These are phyloP conservation scores for Meiosimyza platycephala DNA, from an alignment of 2,888 invertebrate genomes.

Conservation along the genomic window DNA sequence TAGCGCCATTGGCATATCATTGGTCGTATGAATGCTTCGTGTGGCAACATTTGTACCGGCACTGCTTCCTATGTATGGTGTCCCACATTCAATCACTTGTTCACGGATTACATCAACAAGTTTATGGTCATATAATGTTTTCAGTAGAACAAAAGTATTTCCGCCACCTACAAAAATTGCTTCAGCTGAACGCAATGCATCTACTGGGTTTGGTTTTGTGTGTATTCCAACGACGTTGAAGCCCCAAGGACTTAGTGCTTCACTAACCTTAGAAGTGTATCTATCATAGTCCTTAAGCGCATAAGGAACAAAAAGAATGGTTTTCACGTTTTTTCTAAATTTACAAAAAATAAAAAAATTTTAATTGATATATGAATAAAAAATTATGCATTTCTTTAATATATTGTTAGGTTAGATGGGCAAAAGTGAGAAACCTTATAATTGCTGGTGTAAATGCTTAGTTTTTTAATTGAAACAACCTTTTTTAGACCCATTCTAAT, in stretches of 20 bases:
- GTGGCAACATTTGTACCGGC: constrained; percentile 89
- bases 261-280: constrained; percentile 73
- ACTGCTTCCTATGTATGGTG: constrained; percentile 82
- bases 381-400: too few relatives aligned
- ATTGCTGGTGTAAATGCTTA: too few relatives aligned
- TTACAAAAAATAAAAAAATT: not conserved
- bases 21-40: constrained; percentile 82
- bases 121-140: constrained; percentile 76
- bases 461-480: too few relatives aligned
- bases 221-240: constrained; percentile 77
- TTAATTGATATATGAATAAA: too few relatives aligned
- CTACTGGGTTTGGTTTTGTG: constrained; percentile 69
- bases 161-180: constrained; percentile 85
- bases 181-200: constrained; percentile 73
- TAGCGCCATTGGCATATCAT: constrained; percentile 89
- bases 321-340: constrained; percentile 73
- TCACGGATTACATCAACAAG: constrained; percentile 74
- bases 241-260: constrained; percentile 74
- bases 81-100: constrained; percentile 73
- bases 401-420: not conserved
- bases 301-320: constrained; percentile 80
- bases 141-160: constrained; percentile 81
- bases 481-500: too few relatives aligned
- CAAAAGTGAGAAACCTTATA: too few relatives aligned
- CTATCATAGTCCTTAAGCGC: constrained; percentile 75